These are phyloP conservation scores for Hydrochoerus hydrochaeris DNA, from an alignment of 2,113 vertebrate genomes.

Conservation along the genomic window DNA sequence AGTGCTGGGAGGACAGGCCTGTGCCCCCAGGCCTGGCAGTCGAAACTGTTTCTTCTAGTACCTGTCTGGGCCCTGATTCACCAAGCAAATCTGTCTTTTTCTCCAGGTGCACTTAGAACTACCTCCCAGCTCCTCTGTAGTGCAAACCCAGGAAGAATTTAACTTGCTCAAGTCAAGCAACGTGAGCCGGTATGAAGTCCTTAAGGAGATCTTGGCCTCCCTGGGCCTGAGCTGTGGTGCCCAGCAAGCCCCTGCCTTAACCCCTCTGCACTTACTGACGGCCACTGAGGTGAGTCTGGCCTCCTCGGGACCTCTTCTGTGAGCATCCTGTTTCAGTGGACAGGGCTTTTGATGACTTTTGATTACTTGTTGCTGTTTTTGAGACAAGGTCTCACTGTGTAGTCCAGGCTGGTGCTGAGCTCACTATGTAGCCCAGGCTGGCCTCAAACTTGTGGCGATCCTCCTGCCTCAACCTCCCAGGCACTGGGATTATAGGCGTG, in stretches of 20 bases:
- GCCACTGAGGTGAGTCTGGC: slow-evolving; percentile 86
- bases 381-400: not conserved
- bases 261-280: slow-evolving; percentile 89
- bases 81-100: not conserved
- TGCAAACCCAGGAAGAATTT: slow-evolving; percentile 84
- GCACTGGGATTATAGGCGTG: not conserved
- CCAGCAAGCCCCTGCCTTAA: slow-evolving; percentile 81
- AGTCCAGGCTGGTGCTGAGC: not conserved
- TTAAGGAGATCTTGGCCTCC: slow-evolving; percentile 89
- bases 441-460: not conserved
- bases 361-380: not conserved
- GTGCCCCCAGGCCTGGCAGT: not conserved
- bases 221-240: slow-evolving; percentile 91
- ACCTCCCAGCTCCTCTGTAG: slow-evolving; percentile 81
- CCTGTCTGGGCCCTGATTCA: not conserved
- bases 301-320: rapidly evolving
- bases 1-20: not conserved
- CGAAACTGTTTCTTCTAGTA: not conserved
- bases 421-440: not conserved
- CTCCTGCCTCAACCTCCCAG: not conserved
- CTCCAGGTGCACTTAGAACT: slow-evolving; percentile 91
- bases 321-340: rapidly evolving
- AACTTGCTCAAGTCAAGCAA: slow-evolving; percentile 91
- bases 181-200: slow-evolving; percentile 87
- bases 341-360: not conserved